Evolutionary conservation across 1,140 invertebrate species (phyloP).

Genomic region (Diachasmimorpha longicaudata): DNA sequence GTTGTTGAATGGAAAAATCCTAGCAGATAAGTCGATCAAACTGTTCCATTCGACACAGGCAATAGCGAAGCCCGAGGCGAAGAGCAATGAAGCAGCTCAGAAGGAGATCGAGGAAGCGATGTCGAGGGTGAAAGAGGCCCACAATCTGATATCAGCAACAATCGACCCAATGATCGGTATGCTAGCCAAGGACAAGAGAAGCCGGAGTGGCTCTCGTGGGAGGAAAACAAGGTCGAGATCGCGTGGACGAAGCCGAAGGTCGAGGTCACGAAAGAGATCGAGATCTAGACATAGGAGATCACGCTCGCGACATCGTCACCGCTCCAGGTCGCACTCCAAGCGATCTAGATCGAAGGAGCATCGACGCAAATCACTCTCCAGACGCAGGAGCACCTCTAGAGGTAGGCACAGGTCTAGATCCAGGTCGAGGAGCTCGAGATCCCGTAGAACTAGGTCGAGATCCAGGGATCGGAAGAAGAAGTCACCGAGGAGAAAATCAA

Average conservation of each 20-base stretch:
- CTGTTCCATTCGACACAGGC: conserved; percentile 89
- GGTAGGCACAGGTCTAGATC: conserved; percentile 55
- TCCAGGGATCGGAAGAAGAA: conserved; percentile 58
- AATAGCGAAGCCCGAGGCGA: conserved; percentile 91
- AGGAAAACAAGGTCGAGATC: conserved; percentile 71
- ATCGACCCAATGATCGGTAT: conserved; percentile 90
- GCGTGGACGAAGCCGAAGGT: conserved; percentile 61
- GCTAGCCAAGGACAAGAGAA: conserved; percentile 82
- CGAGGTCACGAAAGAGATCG: conserved; percentile 64
- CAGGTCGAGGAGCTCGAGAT: conserved; percentile 63
- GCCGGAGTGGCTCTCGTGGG: conserved; percentile 66
- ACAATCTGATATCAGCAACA: conserved; percentile 90
- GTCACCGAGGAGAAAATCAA: conserved; percentile 53
- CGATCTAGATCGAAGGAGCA: conserved; percentile 64
- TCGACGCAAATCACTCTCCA: conserved; percentile 56
- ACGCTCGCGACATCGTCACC: conserved; percentile 56
- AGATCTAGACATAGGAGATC: conserved; percentile 68
- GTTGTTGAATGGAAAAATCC: conserved; percentile 78
- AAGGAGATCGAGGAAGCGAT: conserved; percentile 96
- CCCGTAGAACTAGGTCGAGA: conserved; percentile 51
- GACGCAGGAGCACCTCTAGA: conserved; percentile 53
- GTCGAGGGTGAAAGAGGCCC: conserved; percentile 94
- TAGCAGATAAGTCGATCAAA: conserved; percentile 63
- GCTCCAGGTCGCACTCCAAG: conserved; percentile 60
- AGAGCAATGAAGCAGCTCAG: conserved; percentile 93